Evolutionary conservation across 2,888 invertebrate species (phyloP), one percentile per base, ranked within the genome.

Genomic region (Tipula confusa): DNA sequence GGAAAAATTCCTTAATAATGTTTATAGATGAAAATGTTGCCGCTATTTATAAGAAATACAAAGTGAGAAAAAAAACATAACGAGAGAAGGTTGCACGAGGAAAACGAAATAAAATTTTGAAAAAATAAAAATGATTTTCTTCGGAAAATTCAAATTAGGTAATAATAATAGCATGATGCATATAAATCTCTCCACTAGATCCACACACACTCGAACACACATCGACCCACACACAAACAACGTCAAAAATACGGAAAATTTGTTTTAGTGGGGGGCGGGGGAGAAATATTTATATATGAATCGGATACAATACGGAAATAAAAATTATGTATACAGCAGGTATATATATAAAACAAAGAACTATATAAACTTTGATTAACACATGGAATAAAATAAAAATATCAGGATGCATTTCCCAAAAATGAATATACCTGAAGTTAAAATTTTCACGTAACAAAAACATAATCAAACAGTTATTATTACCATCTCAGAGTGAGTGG

Each of bases 81-180:
- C 24, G 64, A 64, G n/a, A n/a, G n/a, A n/a, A n/a, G 64, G 11
- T 24, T 24, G 18, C 64, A 9, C 64, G 15, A 43, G 15, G 15
- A 43, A 43, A 64, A 1, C 64, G 64, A 64, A 64, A 64, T 33
- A 33, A 33, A 33, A 33, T 33, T 33, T 33, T 33, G 5, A 11
- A 1, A n/a, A n/a, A 2, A 24, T 24, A 64, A 64, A 64, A 24
- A 9, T 9, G 24, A 43, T 15, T 64, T 64, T 64, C 64, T 64
- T 64, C 64, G 64, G 64, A 64, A 64, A 64, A 64, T 64, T 64
- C 64, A 64, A 64, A 64, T 64, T 64, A 64, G 24, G 64, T 64
- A 64, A 64, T 24, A 64, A 64, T 64, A 64, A 64, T 64, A 18
- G 64, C 11, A 24, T 64, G 18, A 64, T 64, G 7, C 64, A 64